Evolutionary conservation across 2,888 invertebrate species (phyloP).

Genomic region (Eristalis intricaria): DNA sequence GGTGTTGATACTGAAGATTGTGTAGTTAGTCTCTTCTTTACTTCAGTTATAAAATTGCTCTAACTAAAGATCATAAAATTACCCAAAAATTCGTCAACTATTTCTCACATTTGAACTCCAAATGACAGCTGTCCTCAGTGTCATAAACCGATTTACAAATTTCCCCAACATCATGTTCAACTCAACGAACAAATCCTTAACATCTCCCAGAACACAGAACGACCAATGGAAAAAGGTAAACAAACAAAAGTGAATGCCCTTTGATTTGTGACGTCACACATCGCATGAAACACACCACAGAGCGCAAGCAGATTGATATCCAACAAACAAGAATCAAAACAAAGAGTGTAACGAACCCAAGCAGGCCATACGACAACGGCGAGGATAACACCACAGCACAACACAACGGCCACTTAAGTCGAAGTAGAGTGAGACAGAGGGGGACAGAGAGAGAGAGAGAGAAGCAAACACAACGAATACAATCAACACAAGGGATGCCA

Average conservation of each 20-base stretch:
- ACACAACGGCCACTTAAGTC: constrained; percentile 54
- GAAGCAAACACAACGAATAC: not conserved
- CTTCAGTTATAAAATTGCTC: no score
- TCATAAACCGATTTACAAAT: not conserved
- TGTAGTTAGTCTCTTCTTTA: no score
- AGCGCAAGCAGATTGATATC: constrained; percentile 12
- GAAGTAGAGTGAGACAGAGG: not conserved
- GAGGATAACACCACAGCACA: constrained; percentile 45
- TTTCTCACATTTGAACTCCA: not conserved
- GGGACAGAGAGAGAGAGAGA: not conserved
- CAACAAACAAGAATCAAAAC: constrained; percentile 68
- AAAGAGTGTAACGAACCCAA: constrained; percentile 68
- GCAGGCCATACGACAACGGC: not conserved
- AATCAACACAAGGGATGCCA: constrained; percentile 13
- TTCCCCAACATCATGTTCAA: not conserved
- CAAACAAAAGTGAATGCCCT: constrained; percentile 67
- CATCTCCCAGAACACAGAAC: not conserved
- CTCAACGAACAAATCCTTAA: not conserved
- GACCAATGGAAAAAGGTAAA: constrained; percentile 38
- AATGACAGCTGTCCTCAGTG: no score
- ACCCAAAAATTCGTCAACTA: not conserved
- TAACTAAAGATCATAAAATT: no score
- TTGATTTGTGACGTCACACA: constrained; percentile 56
- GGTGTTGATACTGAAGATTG: no score
- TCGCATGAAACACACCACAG: not conserved